Evolutionary conservation across 2,113 vertebrate genomes (phyloP).

Genomic region (Chaetodon trifascialis): DNA sequence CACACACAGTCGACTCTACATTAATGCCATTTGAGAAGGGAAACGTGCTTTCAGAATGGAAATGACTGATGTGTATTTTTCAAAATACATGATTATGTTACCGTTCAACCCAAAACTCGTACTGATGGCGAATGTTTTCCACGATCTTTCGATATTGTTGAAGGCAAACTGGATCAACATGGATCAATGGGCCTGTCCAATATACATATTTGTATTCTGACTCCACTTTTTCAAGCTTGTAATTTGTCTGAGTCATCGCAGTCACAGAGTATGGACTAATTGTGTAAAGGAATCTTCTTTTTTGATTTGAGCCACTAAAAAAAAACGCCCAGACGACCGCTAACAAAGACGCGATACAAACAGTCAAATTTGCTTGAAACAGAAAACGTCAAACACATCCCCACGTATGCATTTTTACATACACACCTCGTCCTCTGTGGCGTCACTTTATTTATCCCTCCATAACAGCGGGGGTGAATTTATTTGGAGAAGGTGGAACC

Average conservation of each 20-base stretch:
- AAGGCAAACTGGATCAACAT: slow-evolving; percentile 1
- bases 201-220: neutral
- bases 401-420: slow-evolving; percentile 39
- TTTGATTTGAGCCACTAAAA: slow-evolving; percentile 16
- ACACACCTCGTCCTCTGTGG: slow-evolving; percentile 24
- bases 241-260: neutral
- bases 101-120: neutral
- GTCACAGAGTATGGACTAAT: slow-evolving; percentile 11
- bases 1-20: neutral
- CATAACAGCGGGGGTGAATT: slow-evolving; percentile 42
- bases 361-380: slow-evolving; percentile 30
- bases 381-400: slow-evolving; percentile 28
- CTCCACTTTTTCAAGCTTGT: slow-evolving; percentile 10
- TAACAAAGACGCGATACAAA: slow-evolving; percentile 27
- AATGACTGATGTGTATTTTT: neutral
- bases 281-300: slow-evolving; percentile 19
- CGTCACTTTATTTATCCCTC: slow-evolving; percentile 46
- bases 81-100: neutral
- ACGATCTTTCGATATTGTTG: neutral
- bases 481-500: slow-evolving; percentile 61
- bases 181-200: neutral
- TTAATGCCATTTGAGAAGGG: neutral
- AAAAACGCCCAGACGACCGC: slow-evolving; percentile 34
- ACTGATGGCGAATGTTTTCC: neutral
- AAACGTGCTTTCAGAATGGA: neutral